Conservation (phyloP, 2,797 vertebrate species). For the Streptopelia turtur region DNA sequence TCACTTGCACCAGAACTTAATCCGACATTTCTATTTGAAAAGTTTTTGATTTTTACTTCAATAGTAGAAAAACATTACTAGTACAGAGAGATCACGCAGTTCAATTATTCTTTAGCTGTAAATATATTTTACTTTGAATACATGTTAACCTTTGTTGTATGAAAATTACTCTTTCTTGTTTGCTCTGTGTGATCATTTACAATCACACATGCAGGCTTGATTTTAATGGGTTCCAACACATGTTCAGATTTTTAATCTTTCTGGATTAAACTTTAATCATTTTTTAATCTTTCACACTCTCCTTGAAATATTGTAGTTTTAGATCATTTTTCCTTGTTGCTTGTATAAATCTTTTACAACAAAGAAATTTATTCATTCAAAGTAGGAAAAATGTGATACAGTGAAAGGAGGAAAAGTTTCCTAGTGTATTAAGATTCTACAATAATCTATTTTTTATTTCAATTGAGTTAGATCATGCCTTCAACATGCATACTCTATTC, state of each 20-base stretch:
- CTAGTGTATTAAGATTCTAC: not conserved
- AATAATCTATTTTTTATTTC: not conserved
- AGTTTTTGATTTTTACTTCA: not conserved
- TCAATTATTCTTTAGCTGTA: not conserved
- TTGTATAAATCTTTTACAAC: not conserved
- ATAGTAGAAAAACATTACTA: not conserved
- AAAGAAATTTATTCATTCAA: not conserved
- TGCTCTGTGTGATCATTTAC: not conserved
- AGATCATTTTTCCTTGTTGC: not conserved
- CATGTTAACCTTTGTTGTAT: not conserved
- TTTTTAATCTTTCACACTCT: conserved; percentile 1
- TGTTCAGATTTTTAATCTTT: not conserved
- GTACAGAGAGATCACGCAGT: not conserved
- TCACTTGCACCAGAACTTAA: not conserved
- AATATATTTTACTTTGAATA: not conserved
- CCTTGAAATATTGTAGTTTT: not conserved
- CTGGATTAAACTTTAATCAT: not conserved
- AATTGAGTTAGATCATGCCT: not conserved
- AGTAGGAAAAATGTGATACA: not conserved
- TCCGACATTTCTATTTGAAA: not conserved
- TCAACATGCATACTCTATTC: not conserved
- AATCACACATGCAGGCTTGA: not conserved
- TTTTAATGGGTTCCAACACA: not conserved
- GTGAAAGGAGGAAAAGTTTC: not conserved
- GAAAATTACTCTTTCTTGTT: not conserved